Percentiles rank a stretch among this genome's conserved stretches.
Conservation (phyloP, 2,113 vertebrate species). For the Poeciliopsis occidentalis region DNA sequence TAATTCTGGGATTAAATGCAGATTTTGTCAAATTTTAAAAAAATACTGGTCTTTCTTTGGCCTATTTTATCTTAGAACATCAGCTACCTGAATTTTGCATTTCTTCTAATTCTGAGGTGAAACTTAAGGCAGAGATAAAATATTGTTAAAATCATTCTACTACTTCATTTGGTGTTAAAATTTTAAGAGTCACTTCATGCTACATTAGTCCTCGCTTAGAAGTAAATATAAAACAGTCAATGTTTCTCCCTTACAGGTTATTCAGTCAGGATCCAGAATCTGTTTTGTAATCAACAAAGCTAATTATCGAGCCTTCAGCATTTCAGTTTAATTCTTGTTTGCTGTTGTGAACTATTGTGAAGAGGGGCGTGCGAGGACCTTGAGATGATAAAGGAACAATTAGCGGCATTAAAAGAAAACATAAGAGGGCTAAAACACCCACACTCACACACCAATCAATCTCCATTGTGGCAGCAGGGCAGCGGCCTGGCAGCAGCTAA, state of each 20-base stretch:
- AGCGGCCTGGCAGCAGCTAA: constrained; percentile 65
- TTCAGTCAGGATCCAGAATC: neutral
- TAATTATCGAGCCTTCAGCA: constrained; percentile 25
- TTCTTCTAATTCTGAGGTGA: too few relatives aligned
- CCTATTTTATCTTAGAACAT: too few relatives aligned
- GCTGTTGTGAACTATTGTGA: constrained; percentile 23
- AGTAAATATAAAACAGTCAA: neutral
- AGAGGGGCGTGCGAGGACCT: constrained; percentile 41
- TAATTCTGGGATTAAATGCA: too few relatives aligned
- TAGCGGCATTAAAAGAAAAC: constrained; percentile 64
- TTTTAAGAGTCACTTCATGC: too few relatives aligned
- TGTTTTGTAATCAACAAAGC: constrained; percentile 21
- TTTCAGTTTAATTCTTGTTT: constrained; percentile 25
- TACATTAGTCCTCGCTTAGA: neutral
- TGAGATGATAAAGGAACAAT: constrained; percentile 72
- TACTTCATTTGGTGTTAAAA: too few relatives aligned
- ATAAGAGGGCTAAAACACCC: constrained; percentile 34
- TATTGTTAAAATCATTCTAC: too few relatives aligned
- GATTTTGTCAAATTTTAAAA: too few relatives aligned
- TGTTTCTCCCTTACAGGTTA: neutral
- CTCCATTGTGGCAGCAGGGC: constrained; percentile 69
- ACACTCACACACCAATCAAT: constrained; percentile 65
- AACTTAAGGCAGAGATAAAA: too few relatives aligned
- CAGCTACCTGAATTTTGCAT: too few relatives aligned
- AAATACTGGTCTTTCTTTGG: too few relatives aligned